Conservation (phyloP, 2,888 invertebrate species). For the Carterocephalus palaemon region DNA sequence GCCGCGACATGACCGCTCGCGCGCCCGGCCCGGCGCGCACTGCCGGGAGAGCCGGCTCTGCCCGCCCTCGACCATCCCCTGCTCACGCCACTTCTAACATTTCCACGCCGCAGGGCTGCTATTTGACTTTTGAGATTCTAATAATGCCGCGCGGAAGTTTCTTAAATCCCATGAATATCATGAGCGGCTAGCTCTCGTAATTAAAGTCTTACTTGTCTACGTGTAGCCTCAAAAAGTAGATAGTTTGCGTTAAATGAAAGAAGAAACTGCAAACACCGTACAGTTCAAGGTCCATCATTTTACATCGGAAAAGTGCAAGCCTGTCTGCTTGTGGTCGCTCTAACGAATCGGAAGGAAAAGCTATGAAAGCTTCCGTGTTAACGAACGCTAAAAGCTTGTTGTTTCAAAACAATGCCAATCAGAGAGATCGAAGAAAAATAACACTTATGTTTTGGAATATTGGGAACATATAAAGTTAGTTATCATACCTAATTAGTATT, state of each 20-base stretch:
- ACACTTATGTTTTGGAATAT: too few species aligned
- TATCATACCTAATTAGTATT: too few species aligned
- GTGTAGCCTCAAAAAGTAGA: too few species aligned
- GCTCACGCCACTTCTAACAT: constrained; percentile 27
- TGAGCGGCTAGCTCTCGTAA: neutral
- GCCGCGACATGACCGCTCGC: constrained; percentile 61
- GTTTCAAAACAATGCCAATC: neutral
- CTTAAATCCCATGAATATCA: constrained; percentile 21
- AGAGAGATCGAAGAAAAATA: too few species aligned
- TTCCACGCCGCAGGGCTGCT: constrained; percentile 22
- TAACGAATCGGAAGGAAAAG: too few species aligned
- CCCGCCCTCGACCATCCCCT: constrained; percentile 22
- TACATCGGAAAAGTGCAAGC: too few species aligned
- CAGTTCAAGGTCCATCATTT: too few species aligned
- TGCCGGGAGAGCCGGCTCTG: constrained; percentile 42
- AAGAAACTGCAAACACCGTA: too few species aligned
- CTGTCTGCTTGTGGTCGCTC: too few species aligned
- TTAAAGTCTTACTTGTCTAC: constrained; percentile 13
- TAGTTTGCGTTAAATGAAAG: too few species aligned
- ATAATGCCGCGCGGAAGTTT: constrained; percentile 22
- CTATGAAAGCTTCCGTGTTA: neutral
- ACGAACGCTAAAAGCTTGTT: too few species aligned
- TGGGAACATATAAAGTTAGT: too few species aligned
- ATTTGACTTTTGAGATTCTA: constrained; percentile 25
- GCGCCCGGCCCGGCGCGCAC: constrained; percentile 60